These are phyloP conservation scores for Dromius quadrimaculatus DNA, from an alignment of 2,888 invertebrate species.

Conservation along the genomic window DNA sequence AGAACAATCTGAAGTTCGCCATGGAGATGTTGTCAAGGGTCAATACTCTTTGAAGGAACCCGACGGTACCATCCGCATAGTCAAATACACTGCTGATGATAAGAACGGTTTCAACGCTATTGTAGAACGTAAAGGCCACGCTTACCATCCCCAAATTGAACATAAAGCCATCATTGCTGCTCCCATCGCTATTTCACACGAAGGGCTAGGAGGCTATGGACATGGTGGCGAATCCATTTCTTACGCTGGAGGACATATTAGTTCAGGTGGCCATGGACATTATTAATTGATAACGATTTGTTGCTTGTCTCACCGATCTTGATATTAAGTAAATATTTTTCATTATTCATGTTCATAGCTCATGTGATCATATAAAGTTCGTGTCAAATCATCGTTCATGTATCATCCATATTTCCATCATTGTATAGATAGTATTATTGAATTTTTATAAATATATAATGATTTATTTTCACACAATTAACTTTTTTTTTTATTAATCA, in stretches of 20 bases:
- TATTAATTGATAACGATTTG: conserved; percentile 19
- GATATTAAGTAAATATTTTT: conserved; percentile 19
- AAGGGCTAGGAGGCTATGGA: conserved; percentile 28
- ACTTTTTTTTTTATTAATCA: neutral
- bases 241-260: conserved; percentile 9
- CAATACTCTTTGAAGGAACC: conserved; percentile 48
- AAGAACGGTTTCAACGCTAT: conserved; percentile 49
- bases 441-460: conserved; percentile 48
- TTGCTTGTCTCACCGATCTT: neutral
- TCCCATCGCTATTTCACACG: conserved; percentile 43
- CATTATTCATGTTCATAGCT: conserved; percentile 30
- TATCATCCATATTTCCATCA: conserved; percentile 32
- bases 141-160: conserved; percentile 41
- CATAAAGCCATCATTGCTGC: conserved; percentile 39
- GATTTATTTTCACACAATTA: conserved; percentile 43
- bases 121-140: conserved; percentile 45
- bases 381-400: conserved; percentile 43
- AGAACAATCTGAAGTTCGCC: conserved; percentile 47
- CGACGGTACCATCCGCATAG: conserved; percentile 48
- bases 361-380: conserved; percentile 33
- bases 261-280: conserved; percentile 25
- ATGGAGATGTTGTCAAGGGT: conserved; percentile 48
- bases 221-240: conserved; percentile 29
- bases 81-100: conserved; percentile 47
- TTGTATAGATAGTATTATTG: conserved; percentile 44